These are phyloP conservation scores for Drosophila setifemur DNA, from an alignment of 1,140 invertebrate genomes.

Conservation along the genomic window DNA sequence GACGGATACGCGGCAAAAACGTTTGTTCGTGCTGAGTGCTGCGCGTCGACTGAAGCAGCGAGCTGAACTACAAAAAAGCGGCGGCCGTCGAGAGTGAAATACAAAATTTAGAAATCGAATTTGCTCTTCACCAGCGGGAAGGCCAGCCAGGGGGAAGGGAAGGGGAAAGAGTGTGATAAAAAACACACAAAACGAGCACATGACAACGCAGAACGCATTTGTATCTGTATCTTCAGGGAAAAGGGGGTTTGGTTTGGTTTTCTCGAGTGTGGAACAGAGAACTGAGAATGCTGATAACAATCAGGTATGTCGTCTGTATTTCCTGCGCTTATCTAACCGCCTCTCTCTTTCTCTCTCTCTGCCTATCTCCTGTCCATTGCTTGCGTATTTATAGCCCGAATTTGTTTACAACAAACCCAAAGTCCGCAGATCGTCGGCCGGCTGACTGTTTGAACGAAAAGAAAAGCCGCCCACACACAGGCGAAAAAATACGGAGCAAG, in stretches of 20 bases:
- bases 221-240: slow-evolving; percentile 28
- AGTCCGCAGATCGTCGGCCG: slow-evolving; percentile 42
- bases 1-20: slow-evolving; percentile 65
- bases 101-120: slow-evolving; percentile 72
- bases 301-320: slow-evolving; percentile 8
- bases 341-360: background rate
- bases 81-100: slow-evolving; percentile 47
- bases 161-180: slow-evolving; percentile 67
- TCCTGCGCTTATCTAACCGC: slow-evolving; percentile 35
- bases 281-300: slow-evolving; percentile 60
- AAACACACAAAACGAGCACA: slow-evolving; percentile 55
- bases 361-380: background rate
- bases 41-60: slow-evolving; percentile 73
- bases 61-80: slow-evolving; percentile 15
- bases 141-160: background rate
- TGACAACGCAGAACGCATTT: slow-evolving; percentile 55
- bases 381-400: slow-evolving; percentile 44
- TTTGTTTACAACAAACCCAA: slow-evolving; percentile 68
- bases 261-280: background rate
- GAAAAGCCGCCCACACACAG: slow-evolving; percentile 30
- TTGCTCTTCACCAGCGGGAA: slow-evolving; percentile 32
- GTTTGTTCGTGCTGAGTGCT: slow-evolving; percentile 79
- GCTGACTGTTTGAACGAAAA: slow-evolving; percentile 28
- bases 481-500: background rate
- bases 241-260: slow-evolving; percentile 40